Evolutionary conservation across 1,140 invertebrate genomes (phyloP), one percentile per base, ranked within the genome.

Genomic region (Cardiocondyla obscurior): DNA sequence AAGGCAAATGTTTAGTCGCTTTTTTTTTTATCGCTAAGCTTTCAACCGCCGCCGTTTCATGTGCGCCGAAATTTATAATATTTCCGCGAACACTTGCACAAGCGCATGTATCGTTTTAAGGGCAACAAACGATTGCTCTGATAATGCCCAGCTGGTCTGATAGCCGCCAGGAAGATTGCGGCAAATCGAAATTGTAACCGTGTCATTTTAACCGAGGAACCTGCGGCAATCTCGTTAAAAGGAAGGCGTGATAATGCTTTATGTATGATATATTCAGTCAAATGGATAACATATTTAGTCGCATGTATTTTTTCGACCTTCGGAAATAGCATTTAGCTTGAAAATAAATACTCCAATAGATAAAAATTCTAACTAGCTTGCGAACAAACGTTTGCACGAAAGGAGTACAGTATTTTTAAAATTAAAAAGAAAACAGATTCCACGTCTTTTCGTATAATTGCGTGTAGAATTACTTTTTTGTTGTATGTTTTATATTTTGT

Each of bases 1-100:
- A 53, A 81, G 73, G 57, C 55, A 88, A 85, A 85, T 70, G 62
- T 88, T 85, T 83, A 72, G n/a, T 55, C 16, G 53, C 3, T 12
- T 1, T 10, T 28, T 44, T n/a, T n/a, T n/a, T n/a, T n/a, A n/a
- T n/a, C 49, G 36, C 2, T n/a, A 14, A 12, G 14, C 73, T 72
- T 57, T 33, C 16, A 39, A 12, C 65, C 28, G 16, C 12, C 16
- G 42, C n/a, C 49, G 39, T 86, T 64, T 82, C 16, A 49, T 76
- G 44, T 46, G 5, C 1, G 55, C 62, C 39, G 69, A 70, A 84
- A 86, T 84, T 86, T 86, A 84, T 10, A 36, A 62, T 22, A 64
- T 46, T 57, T 5, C 10, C 10, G 4, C n/a, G 3, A 1, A 1
- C 22, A 25, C n/a, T 33, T 51, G 39, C n/a, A 22, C 6, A 5